These are phyloP conservation scores for Linnaemya vulpina DNA, from an alignment of 2,888 invertebrate species.

Conservation along the genomic window DNA sequence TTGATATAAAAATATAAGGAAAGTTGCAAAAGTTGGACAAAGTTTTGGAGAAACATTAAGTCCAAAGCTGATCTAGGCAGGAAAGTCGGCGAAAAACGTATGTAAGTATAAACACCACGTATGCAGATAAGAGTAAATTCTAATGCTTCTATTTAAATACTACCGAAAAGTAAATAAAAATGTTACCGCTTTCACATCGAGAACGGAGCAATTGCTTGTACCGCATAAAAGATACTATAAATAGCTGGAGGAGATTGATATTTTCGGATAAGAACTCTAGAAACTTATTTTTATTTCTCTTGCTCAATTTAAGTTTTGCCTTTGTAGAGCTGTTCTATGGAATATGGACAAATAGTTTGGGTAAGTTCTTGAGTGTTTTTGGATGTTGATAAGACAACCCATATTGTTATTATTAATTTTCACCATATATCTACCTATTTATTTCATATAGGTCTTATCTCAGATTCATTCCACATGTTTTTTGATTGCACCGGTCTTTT, in stretches of 20 bases:
- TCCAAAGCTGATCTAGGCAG: neutral
- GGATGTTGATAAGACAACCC: conserved; percentile 44
- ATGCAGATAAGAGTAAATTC: conserved; percentile 75
- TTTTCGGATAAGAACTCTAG: conserved; percentile 96
- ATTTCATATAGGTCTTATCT: conserved; percentile 91
- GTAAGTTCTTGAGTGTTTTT: conserved; percentile 82
- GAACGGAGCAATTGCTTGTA: conserved; percentile 87
- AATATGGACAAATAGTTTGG: conserved; percentile 93
- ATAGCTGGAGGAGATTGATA: conserved; percentile 92
- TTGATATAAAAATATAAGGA: neutral
- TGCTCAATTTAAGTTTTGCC: conserved; percentile 97
- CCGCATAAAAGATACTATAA: conserved; percentile 89
- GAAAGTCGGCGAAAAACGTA: conserved; percentile 18
- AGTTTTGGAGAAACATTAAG: conserved; percentile 13
- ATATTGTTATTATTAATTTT: neutral
- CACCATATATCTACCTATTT: neutral
- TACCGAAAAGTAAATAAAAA: conserved; percentile 67
- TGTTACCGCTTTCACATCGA: conserved; percentile 88
- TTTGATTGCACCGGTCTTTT: conserved; percentile 98
- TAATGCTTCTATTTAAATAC: conserved; percentile 14
- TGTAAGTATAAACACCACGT: conserved; percentile 79
- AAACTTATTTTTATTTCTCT: conserved; percentile 95
- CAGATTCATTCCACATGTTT: conserved; percentile 99
- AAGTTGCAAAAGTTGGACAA: conserved; percentile 14
- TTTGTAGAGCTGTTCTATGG: conserved; percentile 98